phyloP scores from a whole-genome alignment of 2,888 invertebrate species.

The Alloscopus bannaensis region DNA sequence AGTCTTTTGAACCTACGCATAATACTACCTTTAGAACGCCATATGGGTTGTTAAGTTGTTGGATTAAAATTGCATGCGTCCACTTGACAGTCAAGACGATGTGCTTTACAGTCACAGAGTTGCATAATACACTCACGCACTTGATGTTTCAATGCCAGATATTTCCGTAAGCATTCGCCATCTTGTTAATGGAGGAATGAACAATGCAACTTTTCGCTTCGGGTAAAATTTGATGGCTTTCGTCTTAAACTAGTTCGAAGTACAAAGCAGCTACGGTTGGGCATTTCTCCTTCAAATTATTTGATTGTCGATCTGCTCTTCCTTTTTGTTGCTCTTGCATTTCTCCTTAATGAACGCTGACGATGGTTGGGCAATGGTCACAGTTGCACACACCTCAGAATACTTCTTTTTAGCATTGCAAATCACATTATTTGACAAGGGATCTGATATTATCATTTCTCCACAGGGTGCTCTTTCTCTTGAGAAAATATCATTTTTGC shows the following conservation, averaged over 20 bases:
- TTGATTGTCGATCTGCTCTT: not conserved
- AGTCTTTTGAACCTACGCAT: slow-evolving; percentile 1
- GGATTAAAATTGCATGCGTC: not conserved
- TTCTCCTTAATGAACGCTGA: too few species aligned
- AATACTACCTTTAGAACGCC: too few species aligned
- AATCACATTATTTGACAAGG: slow-evolving; percentile 48
- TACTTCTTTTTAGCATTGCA: slow-evolving; percentile 35
- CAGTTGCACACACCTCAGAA: slow-evolving; percentile 38
- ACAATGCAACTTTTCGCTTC: too few species aligned
- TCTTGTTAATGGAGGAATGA: too few species aligned
- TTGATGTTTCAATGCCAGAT: too few species aligned
- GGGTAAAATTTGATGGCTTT: too few species aligned
- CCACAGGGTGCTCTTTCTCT: slow-evolving; percentile 37
- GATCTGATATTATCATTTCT: slow-evolving; percentile 34
- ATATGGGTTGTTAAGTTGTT: not conserved
- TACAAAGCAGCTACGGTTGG: too few species aligned
- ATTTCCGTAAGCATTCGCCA: too few species aligned
- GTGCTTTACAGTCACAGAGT: too few species aligned
- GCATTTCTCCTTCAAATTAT: not conserved
- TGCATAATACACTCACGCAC: too few species aligned
- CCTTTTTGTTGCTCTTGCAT: too few species aligned
- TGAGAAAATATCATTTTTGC: slow-evolving; percentile 18
- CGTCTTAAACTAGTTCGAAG: slow-evolving; percentile 14
- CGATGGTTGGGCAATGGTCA: slow-evolving; percentile 14
- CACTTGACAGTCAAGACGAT: not conserved